Percentiles rank a stretch among this genome's conserved stretches.
phyloP scores from a whole-genome alignment of 2,113 vertebrate genomes.

The Protomyctophum bolini region DNA sequence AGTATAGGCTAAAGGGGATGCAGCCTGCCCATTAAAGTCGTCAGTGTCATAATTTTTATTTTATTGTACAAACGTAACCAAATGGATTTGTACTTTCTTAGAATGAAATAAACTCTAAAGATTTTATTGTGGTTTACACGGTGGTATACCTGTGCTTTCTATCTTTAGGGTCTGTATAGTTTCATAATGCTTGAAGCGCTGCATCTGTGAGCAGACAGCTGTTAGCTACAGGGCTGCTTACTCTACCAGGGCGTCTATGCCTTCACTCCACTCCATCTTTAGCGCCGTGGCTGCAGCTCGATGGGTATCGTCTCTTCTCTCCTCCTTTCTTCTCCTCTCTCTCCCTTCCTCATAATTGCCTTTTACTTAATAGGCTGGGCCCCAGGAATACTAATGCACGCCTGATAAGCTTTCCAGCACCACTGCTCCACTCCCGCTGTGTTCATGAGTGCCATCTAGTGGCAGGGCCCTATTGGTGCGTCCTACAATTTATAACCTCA shows the following conservation, averaged over 20 bases:
- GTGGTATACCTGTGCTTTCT: constrained; percentile 36
- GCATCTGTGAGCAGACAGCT: constrained; percentile 56
- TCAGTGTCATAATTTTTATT: too few species aligned
- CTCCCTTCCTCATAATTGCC: constrained; percentile 78
- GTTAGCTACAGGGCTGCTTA: constrained; percentile 52
- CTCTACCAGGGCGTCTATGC: constrained; percentile 45
- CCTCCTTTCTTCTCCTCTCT: constrained; percentile 56
- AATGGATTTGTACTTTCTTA: too few species aligned
- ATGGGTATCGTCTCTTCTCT: constrained; percentile 63
- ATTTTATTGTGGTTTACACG: constrained; percentile 35
- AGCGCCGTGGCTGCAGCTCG: constrained; percentile 62
- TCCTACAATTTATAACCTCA: constrained; percentile 5
- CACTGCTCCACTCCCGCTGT: not conserved
- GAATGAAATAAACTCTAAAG: too few species aligned
- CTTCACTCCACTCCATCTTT: constrained; percentile 59
- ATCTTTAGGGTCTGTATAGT: constrained; percentile 61
- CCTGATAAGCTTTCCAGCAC: constrained; percentile 59
- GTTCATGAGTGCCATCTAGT: constrained; percentile 76
- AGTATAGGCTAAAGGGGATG: too few species aligned
- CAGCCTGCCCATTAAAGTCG: too few species aligned
- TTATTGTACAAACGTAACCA: too few species aligned
- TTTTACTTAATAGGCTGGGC: constrained; percentile 79
- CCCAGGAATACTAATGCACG: constrained; percentile 74
- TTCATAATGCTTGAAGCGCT: constrained; percentile 66
- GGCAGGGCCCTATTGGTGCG: constrained; percentile 36